Evolutionary conservation across 1,140 invertebrate genomes (phyloP).

Genomic region (Listronotus bonariensis): DNA sequence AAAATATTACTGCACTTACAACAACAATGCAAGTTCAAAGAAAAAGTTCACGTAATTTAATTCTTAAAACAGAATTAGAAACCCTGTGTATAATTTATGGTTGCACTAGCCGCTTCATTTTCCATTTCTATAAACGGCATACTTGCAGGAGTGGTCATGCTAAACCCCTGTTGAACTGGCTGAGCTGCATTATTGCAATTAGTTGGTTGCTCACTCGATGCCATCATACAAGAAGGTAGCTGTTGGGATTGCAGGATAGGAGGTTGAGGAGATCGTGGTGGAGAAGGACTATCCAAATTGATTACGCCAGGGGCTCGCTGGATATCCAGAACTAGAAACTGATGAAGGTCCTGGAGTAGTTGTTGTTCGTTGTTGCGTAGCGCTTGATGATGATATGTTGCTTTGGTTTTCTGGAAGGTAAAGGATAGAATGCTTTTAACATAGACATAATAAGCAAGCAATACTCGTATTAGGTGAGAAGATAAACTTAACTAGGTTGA

Average conservation of each 20-base stretch:
- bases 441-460: neutral
- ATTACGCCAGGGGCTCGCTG: conserved; percentile 58
- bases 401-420: conserved; percentile 26
- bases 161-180: conserved; percentile 29
- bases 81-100: conserved; percentile 21
- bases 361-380: conserved; percentile 54
- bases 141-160: conserved; percentile 9
- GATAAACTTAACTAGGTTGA: neutral
- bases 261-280: conserved; percentile 54
- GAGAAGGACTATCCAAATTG: conserved; percentile 64
- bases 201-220: conserved; percentile 1
- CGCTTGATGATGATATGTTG: conserved; percentile 44
- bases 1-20: no score
- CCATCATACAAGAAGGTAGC: conserved; percentile 42
- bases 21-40: no score
- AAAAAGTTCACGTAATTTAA: no score
- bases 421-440: conserved; percentile 1
- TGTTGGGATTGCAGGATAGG: conserved; percentile 5
- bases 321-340: conserved; percentile 63
- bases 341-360: conserved; percentile 55
- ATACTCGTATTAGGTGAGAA: neutral
- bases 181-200: conserved; percentile 6
- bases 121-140: conserved; percentile 48
- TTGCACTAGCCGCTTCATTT: conserved; percentile 38
- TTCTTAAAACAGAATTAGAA: conserved; percentile 1